These are phyloP conservation scores for Nothocercus nigrocapillus DNA, from an alignment of 2,113 vertebrate species.

Conservation along the genomic window DNA sequence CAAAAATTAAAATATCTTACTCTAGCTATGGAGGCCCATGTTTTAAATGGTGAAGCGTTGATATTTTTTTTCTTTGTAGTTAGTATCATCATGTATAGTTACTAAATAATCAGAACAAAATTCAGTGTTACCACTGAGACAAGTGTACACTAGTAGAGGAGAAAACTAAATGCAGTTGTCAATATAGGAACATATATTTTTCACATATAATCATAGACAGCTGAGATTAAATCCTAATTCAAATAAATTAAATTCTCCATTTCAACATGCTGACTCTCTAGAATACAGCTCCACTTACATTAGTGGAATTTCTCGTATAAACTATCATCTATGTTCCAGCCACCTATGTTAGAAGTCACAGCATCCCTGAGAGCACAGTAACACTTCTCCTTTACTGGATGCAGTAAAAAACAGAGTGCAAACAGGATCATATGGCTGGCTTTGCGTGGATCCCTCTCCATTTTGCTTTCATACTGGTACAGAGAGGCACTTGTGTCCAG, in stretches of 20 bases:
- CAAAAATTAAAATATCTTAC: neutral
- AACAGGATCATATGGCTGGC: neutral
- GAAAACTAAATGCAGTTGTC: constrained; percentile 12
- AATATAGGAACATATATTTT: neutral
- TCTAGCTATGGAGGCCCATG: neutral
- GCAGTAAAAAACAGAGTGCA: neutral
- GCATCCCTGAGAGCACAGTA: neutral
- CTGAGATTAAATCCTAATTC: constrained; percentile 49
- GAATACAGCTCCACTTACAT: neutral
- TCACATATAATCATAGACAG: constrained; percentile 15
- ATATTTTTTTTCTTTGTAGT: neutral
- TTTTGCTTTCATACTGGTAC: neutral
- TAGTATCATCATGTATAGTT: constrained; percentile 12
- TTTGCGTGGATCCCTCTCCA: neutral
- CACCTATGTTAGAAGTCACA: neutral
- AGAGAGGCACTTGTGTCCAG: neutral
- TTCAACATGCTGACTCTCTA: neutral
- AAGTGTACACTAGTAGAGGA: neutral
- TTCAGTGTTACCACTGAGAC: constrained; percentile 16
- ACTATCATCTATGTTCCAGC: neutral
- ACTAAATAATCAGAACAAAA: constrained; percentile 25
- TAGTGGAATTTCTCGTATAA: neutral
- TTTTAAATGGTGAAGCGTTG: neutral
- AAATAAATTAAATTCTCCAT: neutral
- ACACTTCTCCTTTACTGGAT: neutral